A percentile compares a stretch with the other conserved stretches of the same genome.
phyloP scores from a whole-genome alignment of 2,113 vertebrate genomes.

The Oceanites oceanicus region DNA sequence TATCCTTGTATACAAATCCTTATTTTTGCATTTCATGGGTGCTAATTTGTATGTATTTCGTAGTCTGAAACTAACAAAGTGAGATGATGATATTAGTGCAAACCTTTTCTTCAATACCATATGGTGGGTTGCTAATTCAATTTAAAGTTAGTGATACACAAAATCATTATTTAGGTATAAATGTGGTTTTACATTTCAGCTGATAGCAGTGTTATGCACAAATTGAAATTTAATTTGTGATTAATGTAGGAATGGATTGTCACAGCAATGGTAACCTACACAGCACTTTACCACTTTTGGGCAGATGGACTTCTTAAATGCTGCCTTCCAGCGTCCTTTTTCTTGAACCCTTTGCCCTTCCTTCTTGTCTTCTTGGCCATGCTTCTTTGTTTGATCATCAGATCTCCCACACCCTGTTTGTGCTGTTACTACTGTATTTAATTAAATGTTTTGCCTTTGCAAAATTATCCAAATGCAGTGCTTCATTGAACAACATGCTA shows the following conservation, averaged over 20 bases:
- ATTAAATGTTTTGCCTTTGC: background rate
- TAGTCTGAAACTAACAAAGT: background rate
- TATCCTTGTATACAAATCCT: background rate
- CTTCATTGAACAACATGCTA: background rate
- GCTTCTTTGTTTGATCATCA: background rate
- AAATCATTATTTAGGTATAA: background rate
- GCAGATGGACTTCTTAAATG: background rate
- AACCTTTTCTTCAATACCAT: background rate
- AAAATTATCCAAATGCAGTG: background rate
- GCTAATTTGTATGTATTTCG: conserved; percentile 10
- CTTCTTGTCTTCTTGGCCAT: background rate
- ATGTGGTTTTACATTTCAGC: background rate
- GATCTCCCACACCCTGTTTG: background rate
- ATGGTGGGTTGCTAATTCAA: background rate
- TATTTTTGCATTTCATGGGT: conserved; percentile 31
- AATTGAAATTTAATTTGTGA: background rate
- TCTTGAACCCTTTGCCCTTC: background rate
- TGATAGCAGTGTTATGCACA: background rate
- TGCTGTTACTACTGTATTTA: background rate
- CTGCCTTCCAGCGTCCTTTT: background rate
- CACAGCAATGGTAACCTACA: background rate
- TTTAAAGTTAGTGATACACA: background rate
- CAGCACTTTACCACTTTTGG: background rate
- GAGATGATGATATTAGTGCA: background rate
- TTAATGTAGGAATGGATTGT: background rate